Base-by-base conservation (phyloP, 1,140 invertebrate genomes). In the Drosophila kanapiae region DNA sequence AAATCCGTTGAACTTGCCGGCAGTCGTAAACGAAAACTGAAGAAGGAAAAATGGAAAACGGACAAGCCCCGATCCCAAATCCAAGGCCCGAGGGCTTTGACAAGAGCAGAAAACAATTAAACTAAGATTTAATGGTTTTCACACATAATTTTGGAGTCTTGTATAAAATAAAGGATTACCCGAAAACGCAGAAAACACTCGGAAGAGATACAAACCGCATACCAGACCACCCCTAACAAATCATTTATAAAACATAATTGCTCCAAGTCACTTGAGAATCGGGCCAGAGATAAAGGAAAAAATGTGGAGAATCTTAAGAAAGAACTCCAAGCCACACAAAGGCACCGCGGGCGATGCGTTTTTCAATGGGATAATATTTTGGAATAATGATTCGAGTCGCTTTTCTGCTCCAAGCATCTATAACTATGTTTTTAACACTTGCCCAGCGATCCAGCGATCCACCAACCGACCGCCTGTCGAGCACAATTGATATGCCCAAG, bases 381-480 rank as follows among this genome's bases (percentile, higher is more conserved):
- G 64, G 70, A 45, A 38, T 65, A 69, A 65, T 42, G 65, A 71
- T 59, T 40, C 6, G 35, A 68, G 14, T n/a, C 70, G 74, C 47
- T 77, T 62, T 78, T 57, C 56, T 6, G 27, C 59, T 38, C 40
- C 57, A 88, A 75, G 2, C 54, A 47, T 65, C 72, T 64, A 68
- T 68, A 84, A 88, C 85, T 90, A 90, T 62, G 64, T 88, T 80
- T 88, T 88, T 88, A 88, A 88, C 84, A 87, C 84, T 84, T 80
- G 77, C 65, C 18, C 53, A 14, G 51, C 33, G 33, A 54, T 37
- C 51, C 68, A 23, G 23, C 31, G 70, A 23, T 23, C 23, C 23
- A 23, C 23, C 23, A 23, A 23, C 23, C 29, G 65, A 60, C 70
- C 68, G 31, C 70, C 68, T 45, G 70, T n/a, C 16, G 49, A 43